A percentile compares a stretch with the other conserved stretches of the same genome.
These are phyloP conservation scores for Taenaris catops DNA, from an alignment of 2,888 invertebrate genomes.

Conservation along the genomic window DNA sequence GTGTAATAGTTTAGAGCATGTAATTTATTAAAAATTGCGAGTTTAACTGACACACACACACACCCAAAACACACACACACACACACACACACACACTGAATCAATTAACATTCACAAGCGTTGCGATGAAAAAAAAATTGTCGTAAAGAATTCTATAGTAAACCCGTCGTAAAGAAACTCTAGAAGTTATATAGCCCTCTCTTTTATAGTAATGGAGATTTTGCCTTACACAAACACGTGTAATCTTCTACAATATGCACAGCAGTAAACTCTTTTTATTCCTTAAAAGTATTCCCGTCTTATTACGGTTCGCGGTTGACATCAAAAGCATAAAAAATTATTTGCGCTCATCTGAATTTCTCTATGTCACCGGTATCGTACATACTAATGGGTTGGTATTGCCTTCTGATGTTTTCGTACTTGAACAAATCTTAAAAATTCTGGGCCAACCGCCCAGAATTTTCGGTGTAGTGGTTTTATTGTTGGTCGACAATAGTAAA, in stretches of 20 bases:
- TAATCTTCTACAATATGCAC: conserved; percentile 9
- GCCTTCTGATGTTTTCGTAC: conserved; percentile 21
- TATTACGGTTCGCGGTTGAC: conserved; percentile 46
- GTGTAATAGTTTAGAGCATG: too few relatives aligned
- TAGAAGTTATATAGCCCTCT: too few relatives aligned
- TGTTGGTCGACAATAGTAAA: too few relatives aligned
- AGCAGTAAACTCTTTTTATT: conserved; percentile 24
- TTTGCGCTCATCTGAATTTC: conserved; percentile 67
- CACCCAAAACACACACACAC: not conserved
- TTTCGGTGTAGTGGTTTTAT: too few relatives aligned
- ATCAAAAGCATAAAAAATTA: conserved; percentile 62
- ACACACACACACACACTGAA: not conserved
- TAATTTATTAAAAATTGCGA: too few relatives aligned
- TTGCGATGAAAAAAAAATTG: too few relatives aligned
- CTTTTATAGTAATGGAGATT: too few relatives aligned
- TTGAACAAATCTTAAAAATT: conserved; percentile 9
- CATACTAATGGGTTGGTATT: conserved; percentile 58
- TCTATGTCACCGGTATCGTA: conserved; percentile 54
- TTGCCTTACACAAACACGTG: not conserved
- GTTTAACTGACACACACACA: not conserved
- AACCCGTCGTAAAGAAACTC: too few relatives aligned
- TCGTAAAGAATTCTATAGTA: too few relatives aligned
- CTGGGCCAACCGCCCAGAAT: too few relatives aligned
- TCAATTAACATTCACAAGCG: too few relatives aligned
- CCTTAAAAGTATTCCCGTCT: conserved; percentile 28